These are phyloP conservation scores for Eupelmus urozonus DNA, from an alignment of 2,888 invertebrate genomes.

Conservation along the genomic window DNA sequence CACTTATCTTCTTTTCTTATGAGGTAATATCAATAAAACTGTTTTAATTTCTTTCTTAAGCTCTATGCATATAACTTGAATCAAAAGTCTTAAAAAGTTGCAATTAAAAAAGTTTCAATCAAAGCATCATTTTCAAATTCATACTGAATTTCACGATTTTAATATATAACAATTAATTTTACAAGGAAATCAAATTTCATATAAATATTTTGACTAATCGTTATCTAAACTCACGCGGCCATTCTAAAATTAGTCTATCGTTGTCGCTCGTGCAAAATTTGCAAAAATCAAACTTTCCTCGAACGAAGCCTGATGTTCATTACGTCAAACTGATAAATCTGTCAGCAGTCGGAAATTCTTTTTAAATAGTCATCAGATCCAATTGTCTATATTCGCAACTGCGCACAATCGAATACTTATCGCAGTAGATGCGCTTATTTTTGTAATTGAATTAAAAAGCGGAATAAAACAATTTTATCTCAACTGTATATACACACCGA, in stretches of 20 bases:
- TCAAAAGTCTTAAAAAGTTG: no score
- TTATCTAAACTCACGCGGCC: background rate
- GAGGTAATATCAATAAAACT: no score
- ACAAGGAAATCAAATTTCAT: no score
- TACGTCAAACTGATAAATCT: conserved; percentile 4
- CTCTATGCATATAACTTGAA: no score
- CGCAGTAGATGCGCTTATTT: no score
- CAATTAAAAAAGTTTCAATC: background rate
- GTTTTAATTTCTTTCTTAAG: no score
- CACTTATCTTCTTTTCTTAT: no score
- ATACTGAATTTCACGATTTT: no score
- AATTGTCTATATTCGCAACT: background rate
- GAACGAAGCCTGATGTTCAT: background rate
- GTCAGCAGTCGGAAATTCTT: background rate
- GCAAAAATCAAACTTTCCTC: conserved; percentile 3
- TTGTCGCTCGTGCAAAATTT: background rate
- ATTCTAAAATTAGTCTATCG: background rate
- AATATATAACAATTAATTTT: no score
- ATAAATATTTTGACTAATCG: background rate
- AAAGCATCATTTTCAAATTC: background rate
- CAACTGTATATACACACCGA: no score
- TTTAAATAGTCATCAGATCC: background rate
- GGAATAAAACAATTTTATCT: no score
- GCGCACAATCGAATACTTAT: background rate
- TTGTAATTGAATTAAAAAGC: no score